phyloP scores from a whole-genome alignment of 2,888 invertebrate species.

The Gymnosoma rotundatum region DNA sequence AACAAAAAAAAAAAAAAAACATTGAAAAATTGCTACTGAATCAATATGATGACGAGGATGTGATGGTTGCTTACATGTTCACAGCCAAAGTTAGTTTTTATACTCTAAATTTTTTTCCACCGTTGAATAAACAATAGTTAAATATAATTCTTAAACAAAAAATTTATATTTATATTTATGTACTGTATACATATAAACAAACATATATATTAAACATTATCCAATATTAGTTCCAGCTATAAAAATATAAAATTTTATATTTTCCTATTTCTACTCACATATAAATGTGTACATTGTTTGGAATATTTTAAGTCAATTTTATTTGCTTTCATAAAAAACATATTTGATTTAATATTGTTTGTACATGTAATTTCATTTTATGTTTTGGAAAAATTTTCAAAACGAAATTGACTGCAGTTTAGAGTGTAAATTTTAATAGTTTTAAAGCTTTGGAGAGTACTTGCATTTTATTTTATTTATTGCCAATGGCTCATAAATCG shows the following conservation, averaged over 20 bases:
- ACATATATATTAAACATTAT: slow-evolving; percentile 40
- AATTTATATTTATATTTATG: slow-evolving; percentile 6
- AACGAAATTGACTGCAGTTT: slow-evolving; percentile 8
- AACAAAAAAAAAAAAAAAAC: background rate
- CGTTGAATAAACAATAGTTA: slow-evolving; percentile 45
- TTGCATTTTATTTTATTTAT: slow-evolving; percentile 9
- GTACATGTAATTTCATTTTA: no score
- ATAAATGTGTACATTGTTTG: no score
- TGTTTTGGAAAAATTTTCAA: slow-evolving; percentile 1
- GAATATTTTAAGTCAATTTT: no score
- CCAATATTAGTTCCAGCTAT: slow-evolving; percentile 12
- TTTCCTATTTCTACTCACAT: background rate
- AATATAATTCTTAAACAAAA: slow-evolving; percentile 35
- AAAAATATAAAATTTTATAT: background rate
- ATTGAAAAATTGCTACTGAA: slow-evolving; percentile 41
- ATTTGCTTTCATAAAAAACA: no score
- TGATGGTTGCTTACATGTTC: slow-evolving; percentile 35
- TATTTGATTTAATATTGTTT: no score
- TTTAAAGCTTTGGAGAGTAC: slow-evolving; percentile 10
- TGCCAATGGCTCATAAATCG: background rate
- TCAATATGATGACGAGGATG: slow-evolving; percentile 50
- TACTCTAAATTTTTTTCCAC: slow-evolving; percentile 16
- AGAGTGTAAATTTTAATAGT: slow-evolving; percentile 16
- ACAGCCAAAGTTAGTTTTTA: slow-evolving; percentile 13
- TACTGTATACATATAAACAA: slow-evolving; percentile 17